Evolutionary conservation across 1,140 invertebrate genomes (phyloP).

Genomic region (Steinernema khuongi): DNA sequence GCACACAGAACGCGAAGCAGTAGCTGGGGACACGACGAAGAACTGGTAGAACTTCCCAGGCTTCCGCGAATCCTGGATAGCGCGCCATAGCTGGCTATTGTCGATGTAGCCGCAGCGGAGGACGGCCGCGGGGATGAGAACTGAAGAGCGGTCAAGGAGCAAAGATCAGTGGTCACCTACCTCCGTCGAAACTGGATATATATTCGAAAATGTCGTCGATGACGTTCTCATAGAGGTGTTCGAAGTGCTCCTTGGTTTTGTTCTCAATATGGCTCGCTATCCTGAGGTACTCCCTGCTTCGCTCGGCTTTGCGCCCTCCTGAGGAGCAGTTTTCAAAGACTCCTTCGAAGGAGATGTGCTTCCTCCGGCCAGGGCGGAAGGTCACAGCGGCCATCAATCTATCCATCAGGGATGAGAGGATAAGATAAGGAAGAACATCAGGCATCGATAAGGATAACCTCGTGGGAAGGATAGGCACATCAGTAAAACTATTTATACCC

Average conservation of each 20-base stretch:
- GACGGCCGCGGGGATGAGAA: background rate
- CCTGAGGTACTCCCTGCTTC: background rate
- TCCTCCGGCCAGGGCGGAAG: background rate
- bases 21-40: too few relatives aligned
- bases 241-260: background rate
- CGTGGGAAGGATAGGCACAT: too few relatives aligned
- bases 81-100: background rate
- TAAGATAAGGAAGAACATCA: too few relatives aligned
- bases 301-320: background rate
- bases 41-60: too few relatives aligned
- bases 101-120: background rate
- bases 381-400: background rate
- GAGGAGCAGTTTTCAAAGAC: background rate
- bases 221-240: background rate
- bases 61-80: too few relatives aligned
- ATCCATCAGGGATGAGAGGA: too few relatives aligned
- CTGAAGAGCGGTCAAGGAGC: background rate
- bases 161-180: constrained; percentile 5
- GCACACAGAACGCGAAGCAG: too few relatives aligned
- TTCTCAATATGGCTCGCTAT: background rate
- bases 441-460: too few relatives aligned
- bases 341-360: background rate
- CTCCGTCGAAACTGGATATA: background rate
- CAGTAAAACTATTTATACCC: too few relatives aligned
- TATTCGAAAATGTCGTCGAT: background rate